Evolutionary conservation across 2,888 invertebrate species (phyloP).

Genomic region (Chrysolina americana): DNA sequence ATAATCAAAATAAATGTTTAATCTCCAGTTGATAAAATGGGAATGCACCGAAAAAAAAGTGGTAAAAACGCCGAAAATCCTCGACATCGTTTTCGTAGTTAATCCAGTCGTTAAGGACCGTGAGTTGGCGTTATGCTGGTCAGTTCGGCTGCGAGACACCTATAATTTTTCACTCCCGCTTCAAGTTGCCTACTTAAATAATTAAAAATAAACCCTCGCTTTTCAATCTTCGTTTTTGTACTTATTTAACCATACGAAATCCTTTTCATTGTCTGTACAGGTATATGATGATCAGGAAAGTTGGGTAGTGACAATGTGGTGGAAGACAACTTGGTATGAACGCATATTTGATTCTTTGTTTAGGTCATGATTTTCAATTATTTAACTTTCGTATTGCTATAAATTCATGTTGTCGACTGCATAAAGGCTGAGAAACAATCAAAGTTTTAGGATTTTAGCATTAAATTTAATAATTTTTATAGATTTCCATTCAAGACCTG

Average conservation of each 20-base stretch:
- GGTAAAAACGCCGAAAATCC: conserved; percentile 28
- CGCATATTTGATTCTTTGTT: not conserved
- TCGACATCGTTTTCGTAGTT: conserved; percentile 43
- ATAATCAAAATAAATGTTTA: conserved; percentile 12
- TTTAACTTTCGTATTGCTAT: too few species aligned
- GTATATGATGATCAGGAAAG: conserved; percentile 13
- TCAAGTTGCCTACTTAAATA: conserved; percentile 56
- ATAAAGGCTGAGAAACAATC: too few species aligned
- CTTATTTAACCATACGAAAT: conserved; percentile 44
- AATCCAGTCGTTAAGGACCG: conserved; percentile 59
- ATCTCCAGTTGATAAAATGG: not conserved
- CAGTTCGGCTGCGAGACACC: conserved; percentile 43
- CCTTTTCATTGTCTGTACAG: conserved; percentile 23
- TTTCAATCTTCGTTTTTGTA: conserved; percentile 51
- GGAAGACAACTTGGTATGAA: not conserved
- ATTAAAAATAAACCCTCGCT: conserved; percentile 54
- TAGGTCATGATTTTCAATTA: too few species aligned
- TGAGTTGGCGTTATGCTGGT: conserved; percentile 55
- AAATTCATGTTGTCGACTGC: too few species aligned
- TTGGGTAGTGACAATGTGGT: not conserved
- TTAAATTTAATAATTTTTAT: too few species aligned
- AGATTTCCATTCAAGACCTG: too few species aligned
- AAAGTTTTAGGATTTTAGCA: too few species aligned
- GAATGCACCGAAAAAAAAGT: not conserved
- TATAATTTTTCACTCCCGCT: conserved; percentile 56